Percentiles rank a stretch among this genome's conserved stretches.
phyloP scores from a whole-genome alignment of 2,797 vertebrate species.

The Spinibarbus caldwelli region DNA sequence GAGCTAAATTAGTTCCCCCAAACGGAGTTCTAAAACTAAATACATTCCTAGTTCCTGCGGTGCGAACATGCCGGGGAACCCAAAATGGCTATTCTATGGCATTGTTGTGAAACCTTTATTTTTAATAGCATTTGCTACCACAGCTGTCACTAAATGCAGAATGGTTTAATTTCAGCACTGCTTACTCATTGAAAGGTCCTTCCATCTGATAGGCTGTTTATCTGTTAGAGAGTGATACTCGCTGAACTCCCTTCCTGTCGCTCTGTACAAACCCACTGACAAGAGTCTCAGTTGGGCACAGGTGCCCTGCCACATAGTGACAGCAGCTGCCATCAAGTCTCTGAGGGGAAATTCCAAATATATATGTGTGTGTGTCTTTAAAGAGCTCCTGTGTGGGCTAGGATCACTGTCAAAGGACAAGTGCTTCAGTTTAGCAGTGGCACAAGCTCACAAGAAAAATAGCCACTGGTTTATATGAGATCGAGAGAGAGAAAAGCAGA shows the following conservation, averaged over 20 bases:
- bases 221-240: neutral
- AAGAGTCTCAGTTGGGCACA: slow-evolving; percentile 31
- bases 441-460: slow-evolving; percentile 47
- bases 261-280: slow-evolving; percentile 37
- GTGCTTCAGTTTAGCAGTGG: slow-evolving; percentile 46
- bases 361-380: slow-evolving; percentile 37
- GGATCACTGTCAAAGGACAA: slow-evolving; percentile 52
- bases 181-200: neutral
- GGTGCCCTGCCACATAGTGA: slow-evolving; percentile 40
- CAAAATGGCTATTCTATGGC: too few relatives aligned
- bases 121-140: neutral
- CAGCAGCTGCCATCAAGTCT: slow-evolving; percentile 42
- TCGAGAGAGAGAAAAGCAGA: slow-evolving; percentile 13
- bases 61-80: too few relatives aligned
- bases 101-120: neutral
- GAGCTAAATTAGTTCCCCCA: too few relatives aligned
- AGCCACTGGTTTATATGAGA: slow-evolving; percentile 28
- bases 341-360: slow-evolving; percentile 24
- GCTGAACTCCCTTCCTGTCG: slow-evolving; percentile 13
- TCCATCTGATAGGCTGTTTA: too few relatives aligned
- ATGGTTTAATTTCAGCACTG: neutral
- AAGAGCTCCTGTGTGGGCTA: slow-evolving; percentile 27
- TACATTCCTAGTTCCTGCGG: too few relatives aligned
- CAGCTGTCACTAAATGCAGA: neutral
- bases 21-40: too few relatives aligned